Evolutionary conservation across 2,113 vertebrate species (phyloP).

Genomic region (Embiotoca jacksoni): DNA sequence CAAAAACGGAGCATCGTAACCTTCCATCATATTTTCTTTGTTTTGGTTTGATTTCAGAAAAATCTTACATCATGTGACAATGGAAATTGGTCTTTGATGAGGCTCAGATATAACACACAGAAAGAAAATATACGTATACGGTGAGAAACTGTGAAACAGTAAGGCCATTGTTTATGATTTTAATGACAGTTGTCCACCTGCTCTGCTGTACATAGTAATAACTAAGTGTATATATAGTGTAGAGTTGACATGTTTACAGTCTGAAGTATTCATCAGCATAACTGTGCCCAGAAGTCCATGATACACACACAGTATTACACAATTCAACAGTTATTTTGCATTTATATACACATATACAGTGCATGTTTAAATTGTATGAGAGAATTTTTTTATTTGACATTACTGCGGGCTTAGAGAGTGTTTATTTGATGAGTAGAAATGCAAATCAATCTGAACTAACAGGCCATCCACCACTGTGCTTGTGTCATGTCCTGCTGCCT

Average conservation of each 20-base stretch:
- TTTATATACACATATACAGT: no score
- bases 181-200: neutral
- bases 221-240: neutral
- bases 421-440: constrained; percentile 7
- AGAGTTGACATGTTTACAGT: neutral
- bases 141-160: no score
- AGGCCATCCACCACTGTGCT: neutral
- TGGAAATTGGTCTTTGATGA: no score
- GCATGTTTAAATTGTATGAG: no score
- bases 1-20: no score
- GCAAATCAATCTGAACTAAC: neutral
- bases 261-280: neutral
- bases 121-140: neutral
- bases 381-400: no score
- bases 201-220: neutral
- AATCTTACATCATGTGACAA: no score
- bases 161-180: neutral
- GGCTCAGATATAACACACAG: neutral
- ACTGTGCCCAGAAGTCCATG: no score
- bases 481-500: neutral
- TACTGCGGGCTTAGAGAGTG: neutral
- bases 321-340: no score
- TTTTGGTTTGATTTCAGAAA: no score
- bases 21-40: no score
- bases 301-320: neutral